phyloP scores from a whole-genome alignment of 2,888 invertebrate species.

The Drosophila rubida region DNA sequence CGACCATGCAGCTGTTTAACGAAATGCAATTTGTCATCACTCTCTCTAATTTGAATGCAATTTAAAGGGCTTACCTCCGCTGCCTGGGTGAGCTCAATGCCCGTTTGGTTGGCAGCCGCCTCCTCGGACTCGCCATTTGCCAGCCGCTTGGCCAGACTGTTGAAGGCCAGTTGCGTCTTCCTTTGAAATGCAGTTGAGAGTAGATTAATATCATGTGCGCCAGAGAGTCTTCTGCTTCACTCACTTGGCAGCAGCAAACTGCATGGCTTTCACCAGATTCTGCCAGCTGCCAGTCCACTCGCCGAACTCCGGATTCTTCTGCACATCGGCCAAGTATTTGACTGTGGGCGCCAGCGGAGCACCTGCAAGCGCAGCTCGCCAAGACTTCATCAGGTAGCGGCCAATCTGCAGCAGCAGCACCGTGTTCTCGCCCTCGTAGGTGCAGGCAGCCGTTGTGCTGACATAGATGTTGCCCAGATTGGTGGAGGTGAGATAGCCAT shows the following conservation, averaged over 20 bases:
- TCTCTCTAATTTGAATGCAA: neutral
- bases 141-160: conserved; percentile 89
- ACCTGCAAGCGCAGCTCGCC: conserved; percentile 88
- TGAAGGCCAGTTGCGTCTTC: conserved; percentile 89
- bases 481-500: conserved; percentile 95
- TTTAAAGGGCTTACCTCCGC: conserved; percentile 88
- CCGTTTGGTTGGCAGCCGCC: conserved; percentile 94
- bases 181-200: conserved; percentile 83
- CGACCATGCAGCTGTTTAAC: conserved; percentile 91
- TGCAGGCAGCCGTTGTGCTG: conserved; percentile 92
- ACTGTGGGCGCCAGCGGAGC: conserved; percentile 88
- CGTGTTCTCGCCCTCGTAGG: conserved; percentile 98
- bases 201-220: neutral
- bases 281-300: conserved; percentile 80
- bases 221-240: conserved; percentile 11
- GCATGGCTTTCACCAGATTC: conserved; percentile 85
- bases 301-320: conserved; percentile 58
- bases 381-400: conserved; percentile 91
- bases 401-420: conserved; percentile 96
- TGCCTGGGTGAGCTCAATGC: conserved; percentile 92
- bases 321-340: conserved; percentile 86
- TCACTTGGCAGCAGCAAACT: conserved; percentile 85
- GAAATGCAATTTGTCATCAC: neutral
- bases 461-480: conserved; percentile 93
- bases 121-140: conserved; percentile 88